These are phyloP conservation scores for Euzophera pinguis DNA, from an alignment of 2,888 invertebrate genomes.

Conservation along the genomic window DNA sequence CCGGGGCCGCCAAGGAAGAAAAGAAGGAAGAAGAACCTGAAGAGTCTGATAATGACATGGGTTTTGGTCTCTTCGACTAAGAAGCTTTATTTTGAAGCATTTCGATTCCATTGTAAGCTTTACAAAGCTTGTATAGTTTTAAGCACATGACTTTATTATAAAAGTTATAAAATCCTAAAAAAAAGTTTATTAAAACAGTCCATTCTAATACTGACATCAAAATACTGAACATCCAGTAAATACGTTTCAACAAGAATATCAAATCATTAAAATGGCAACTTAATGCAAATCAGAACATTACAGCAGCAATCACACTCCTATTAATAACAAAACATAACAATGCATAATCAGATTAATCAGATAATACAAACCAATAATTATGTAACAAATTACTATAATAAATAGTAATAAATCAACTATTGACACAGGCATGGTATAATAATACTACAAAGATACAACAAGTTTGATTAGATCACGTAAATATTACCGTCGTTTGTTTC, in stretches of 20 bases:
- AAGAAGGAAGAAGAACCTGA: constrained; percentile 89
- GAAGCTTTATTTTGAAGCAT: neutral
- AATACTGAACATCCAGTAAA: neutral
- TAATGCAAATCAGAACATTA: neutral
- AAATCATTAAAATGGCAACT: neutral
- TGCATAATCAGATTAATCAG: constrained; percentile 5
- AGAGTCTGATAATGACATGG: constrained; percentile 96
- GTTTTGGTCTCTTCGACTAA: constrained; percentile 82
- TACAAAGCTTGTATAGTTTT: neutral
- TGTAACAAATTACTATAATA: neutral
- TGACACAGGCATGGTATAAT: too few species aligned
- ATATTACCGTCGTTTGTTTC: too few species aligned
- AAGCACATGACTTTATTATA: too few species aligned
- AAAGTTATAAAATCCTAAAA: too few species aligned
- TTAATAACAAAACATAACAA: neutral
- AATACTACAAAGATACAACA: too few species aligned
- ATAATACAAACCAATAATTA: constrained; percentile 1
- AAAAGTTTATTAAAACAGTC: too few species aligned
- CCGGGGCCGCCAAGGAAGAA: constrained; percentile 86
- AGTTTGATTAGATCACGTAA: too few species aligned
- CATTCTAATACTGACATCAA: too few species aligned
- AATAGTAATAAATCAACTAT: neutral
- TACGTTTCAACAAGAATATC: neutral
- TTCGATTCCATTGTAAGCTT: neutral
- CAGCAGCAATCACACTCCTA: neutral